phyloP scores from a whole-genome alignment of 2,888 invertebrate species.

The Sclerodermus sp. region DNA sequence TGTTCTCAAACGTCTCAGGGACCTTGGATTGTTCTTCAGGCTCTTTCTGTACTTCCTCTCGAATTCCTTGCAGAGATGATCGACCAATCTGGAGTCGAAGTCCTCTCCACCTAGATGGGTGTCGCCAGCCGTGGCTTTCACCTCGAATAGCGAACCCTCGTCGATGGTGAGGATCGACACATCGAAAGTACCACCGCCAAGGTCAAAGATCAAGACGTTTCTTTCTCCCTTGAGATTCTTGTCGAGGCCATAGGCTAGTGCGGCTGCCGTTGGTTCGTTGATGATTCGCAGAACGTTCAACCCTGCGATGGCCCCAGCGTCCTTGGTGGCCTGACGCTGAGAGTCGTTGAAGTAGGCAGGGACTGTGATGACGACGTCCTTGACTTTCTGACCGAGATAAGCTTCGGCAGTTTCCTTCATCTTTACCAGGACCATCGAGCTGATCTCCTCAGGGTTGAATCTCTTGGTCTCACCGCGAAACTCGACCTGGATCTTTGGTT shows the following conservation, averaged over 20 bases:
- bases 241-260: conserved; percentile 72
- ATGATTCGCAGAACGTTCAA: conserved; percentile 69
- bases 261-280: conserved; percentile 66
- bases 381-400: conserved; percentile 67
- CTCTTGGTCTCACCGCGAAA: conserved; percentile 68
- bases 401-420: conserved; percentile 74
- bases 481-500: conserved; percentile 70
- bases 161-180: conserved; percentile 83
- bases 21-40: conserved; percentile 66
- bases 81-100: conserved; percentile 66
- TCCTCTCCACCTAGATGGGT: conserved; percentile 71
- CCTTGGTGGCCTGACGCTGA: conserved; percentile 71
- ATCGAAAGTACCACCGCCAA: conserved; percentile 75
- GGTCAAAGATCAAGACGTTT: conserved; percentile 68
- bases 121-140: conserved; percentile 80
- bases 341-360: conserved; percentile 77
- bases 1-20: conserved; percentile 70
- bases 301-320: conserved; percentile 71
- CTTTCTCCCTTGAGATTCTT: conserved; percentile 68
- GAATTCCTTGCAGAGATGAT: conserved; percentile 73
- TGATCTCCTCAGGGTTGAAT: conserved; percentile 72
- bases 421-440: conserved; percentile 68
- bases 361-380: conserved; percentile 79
- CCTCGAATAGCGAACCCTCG: conserved; percentile 76
- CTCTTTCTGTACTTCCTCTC: conserved; percentile 73